These are phyloP conservation scores for Euwallacea fornicatus DNA, from an alignment of 1,140 invertebrate species.

Conservation along the genomic window DNA sequence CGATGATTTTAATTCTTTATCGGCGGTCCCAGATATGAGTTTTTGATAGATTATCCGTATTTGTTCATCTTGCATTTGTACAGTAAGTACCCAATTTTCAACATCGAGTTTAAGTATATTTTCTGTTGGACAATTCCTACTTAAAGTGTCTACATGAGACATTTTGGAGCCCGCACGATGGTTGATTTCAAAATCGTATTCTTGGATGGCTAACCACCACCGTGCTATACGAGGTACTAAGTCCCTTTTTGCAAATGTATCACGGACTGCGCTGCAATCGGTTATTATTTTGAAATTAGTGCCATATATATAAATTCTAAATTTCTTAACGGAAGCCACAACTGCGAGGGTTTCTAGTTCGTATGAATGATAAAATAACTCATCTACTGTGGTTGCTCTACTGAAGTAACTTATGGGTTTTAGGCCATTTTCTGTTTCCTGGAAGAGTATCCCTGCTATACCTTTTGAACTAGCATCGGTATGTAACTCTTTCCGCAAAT, in stretches of 20 bases:
- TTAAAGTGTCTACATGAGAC: slow-evolving; percentile 11
- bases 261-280: slow-evolving; percentile 43
- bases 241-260: slow-evolving; percentile 38
- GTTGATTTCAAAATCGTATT: slow-evolving; percentile 46
- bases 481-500: slow-evolving; percentile 40
- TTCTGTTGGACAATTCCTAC: background rate
- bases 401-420: slow-evolving; percentile 48
- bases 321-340: slow-evolving; percentile 39
- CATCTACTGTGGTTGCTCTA: slow-evolving; percentile 42
- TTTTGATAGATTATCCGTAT: background rate
- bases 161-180: slow-evolving; percentile 14
- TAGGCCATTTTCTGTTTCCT: slow-evolving; percentile 16
- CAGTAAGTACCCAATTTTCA: background rate
- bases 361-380: slow-evolving; percentile 44
- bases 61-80: slow-evolving; percentile 7
- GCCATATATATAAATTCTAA: background rate
- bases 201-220: slow-evolving; percentile 53
- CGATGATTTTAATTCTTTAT: slow-evolving; percentile 5
- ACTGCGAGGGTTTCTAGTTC: slow-evolving; percentile 40
- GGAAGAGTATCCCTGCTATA: slow-evolving; percentile 20
- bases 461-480: slow-evolving; percentile 23
- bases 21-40: background rate
- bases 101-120: background rate
- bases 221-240: slow-evolving; percentile 39
- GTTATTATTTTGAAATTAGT: slow-evolving; percentile 37